Evolutionary conservation across 2,888 invertebrate genomes (phyloP).

Genomic region (Tribolium freemani): DNA sequence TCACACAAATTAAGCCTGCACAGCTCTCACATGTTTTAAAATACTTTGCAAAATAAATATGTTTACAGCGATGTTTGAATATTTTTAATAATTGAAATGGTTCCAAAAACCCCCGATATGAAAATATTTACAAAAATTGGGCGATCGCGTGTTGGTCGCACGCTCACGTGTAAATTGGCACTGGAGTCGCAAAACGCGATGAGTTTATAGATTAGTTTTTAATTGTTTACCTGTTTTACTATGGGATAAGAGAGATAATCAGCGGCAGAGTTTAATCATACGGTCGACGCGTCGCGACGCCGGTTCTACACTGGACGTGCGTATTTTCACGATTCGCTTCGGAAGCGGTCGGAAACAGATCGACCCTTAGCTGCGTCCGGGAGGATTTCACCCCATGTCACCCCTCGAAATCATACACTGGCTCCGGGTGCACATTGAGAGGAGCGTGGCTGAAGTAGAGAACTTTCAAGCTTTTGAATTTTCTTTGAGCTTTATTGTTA

Average conservation of each 20-base stretch:
- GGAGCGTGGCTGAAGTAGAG: background rate
- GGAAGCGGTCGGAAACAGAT: constrained; percentile 49
- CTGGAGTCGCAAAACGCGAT: background rate
- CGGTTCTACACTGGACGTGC: constrained; percentile 48
- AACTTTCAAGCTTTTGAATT: background rate
- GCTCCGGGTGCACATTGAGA: background rate
- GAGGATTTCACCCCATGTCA: constrained; percentile 42
- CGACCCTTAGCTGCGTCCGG: constrained; percentile 52
- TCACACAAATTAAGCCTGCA: background rate
- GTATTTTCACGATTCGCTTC: constrained; percentile 47
- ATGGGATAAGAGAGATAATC: constrained; percentile 33
- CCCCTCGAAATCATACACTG: constrained; percentile 17
- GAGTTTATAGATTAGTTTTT: constrained; percentile 13
- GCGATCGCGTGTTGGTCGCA: background rate
- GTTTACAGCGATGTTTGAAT: background rate
- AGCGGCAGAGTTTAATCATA: constrained; percentile 38
- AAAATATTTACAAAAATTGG: constrained; percentile 17
- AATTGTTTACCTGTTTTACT: constrained; percentile 36
- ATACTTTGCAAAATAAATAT: constrained; percentile 18
- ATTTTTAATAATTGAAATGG: constrained; percentile 7
- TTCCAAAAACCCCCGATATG: constrained; percentile 15
- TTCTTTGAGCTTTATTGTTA: background rate
- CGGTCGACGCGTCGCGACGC: constrained; percentile 51
- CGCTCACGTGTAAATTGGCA: constrained; percentile 4
- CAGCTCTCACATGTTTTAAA: constrained; percentile 18